phyloP scores from a whole-genome alignment of 2,888 invertebrate species.

The Odontomyia ornata region DNA sequence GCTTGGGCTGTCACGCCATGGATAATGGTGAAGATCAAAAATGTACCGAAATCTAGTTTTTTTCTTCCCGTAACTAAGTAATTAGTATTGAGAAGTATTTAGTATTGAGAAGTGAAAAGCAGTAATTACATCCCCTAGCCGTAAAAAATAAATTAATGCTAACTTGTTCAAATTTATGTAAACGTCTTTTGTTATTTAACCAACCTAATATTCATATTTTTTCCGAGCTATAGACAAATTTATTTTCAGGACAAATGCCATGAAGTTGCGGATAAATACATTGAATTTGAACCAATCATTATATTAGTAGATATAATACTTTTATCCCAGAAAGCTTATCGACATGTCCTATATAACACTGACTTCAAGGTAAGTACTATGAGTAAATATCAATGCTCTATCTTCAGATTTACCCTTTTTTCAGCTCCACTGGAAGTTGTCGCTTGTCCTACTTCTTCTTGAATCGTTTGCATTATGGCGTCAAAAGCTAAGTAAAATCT shows the following conservation, averaged over 20 bases:
- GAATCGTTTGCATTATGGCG: conserved; percentile 82
- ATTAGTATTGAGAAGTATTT: too few relatives aligned
- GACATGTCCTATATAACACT: conserved; percentile 85
- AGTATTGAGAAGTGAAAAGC: too few relatives aligned
- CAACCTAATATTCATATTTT: too few relatives aligned
- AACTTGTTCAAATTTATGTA: too few relatives aligned
- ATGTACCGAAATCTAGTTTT: too few relatives aligned
- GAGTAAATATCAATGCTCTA: conserved; percentile 66
- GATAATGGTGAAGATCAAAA: too few relatives aligned
- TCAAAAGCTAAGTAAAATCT: conserved; percentile 52
- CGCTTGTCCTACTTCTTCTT: conserved; percentile 78
- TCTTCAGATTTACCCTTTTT: background rate
- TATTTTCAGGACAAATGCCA: conserved; percentile 78
- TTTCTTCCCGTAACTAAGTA: too few relatives aligned
- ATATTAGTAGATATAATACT: conserved; percentile 86
- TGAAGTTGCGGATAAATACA: conserved; percentile 84
- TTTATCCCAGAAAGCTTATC: conserved; percentile 81
- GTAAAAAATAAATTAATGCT: too few relatives aligned
- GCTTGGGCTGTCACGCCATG: too few relatives aligned
- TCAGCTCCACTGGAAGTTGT: conserved; percentile 80
- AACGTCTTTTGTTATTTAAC: too few relatives aligned
- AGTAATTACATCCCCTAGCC: too few relatives aligned
- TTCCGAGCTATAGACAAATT: too few relatives aligned
- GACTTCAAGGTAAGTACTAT: conserved; percentile 77
- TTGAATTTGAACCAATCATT: conserved; percentile 90